Percentiles rank a stretch among this genome's conserved stretches.
Evolutionary conservation across 2,888 invertebrate genomes (phyloP).

Genomic region (Thyatira batis): DNA sequence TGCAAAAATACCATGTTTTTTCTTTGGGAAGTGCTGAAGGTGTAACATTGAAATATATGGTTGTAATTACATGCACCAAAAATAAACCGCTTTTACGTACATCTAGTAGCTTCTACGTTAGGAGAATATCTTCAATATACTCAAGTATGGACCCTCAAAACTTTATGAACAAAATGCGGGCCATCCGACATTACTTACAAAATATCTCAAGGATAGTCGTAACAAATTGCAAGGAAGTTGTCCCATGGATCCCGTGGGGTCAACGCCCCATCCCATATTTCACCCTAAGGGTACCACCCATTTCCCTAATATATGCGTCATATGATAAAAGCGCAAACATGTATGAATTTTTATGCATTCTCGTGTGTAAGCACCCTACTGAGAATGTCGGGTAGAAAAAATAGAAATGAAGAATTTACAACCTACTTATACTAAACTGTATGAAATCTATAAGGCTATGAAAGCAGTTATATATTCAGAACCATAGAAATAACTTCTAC

Average conservation of each 20-base stretch:
- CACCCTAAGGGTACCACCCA: conserved; percentile 43
- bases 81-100: no score
- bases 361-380: neutral
- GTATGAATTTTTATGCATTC: conserved; percentile 20
- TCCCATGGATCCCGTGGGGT: conserved; percentile 46
- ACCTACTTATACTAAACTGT: no score
- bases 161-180: neutral
- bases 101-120: no score
- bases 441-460: no score
- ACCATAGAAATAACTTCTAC: no score
- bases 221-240: conserved; percentile 55
- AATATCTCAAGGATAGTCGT: conserved; percentile 22
- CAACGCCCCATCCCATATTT: conserved; percentile 51
- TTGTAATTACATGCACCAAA: no score
- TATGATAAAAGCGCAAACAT: conserved; percentile 34
- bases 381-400: neutral
- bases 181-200: neutral
- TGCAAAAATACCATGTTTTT: no score
- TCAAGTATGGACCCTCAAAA: neutral
- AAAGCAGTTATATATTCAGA: no score
- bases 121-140: no score
- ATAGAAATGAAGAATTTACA: no score
- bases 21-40: no score
- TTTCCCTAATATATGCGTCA: conserved; percentile 46
- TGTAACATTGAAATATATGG: no score